Base-by-base conservation (phyloP, 2,113 vertebrate genomes). In the Trematomus loennbergii region DNA sequence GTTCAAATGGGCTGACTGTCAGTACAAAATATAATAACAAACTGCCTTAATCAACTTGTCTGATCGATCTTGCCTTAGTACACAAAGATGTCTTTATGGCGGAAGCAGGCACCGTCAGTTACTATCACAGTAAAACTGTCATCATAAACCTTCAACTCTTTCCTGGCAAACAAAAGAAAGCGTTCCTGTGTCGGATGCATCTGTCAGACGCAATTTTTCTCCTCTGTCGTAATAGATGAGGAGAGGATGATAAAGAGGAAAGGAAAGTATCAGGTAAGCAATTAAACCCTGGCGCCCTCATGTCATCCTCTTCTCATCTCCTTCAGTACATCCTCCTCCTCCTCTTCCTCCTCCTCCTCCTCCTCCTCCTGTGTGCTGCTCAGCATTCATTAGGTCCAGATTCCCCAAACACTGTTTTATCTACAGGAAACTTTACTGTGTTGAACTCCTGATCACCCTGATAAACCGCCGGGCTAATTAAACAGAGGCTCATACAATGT, bases 401-500 rank as follows among this genome's bases (percentile, higher is more conserved):
- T 75, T 72, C 82, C 85, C 86, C 83, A 89, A 91, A 91, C 82
- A 87, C 82, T 80, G 82, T 88, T 91, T 93, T 93, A 93, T 94
- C 90, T 86, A 82, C 81, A 85, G 81, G 90, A 93, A 94, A 92
- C 90, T 91, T 94, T 90, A 70, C 86, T 72, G 82, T 72, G 79
- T 83, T 93, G 89, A 93, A 93, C 91, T 94, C 86, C 76, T 58
- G 88, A 94, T 95, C 86, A 90, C 91, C 89, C 91, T 86, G 91
- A 94, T 94, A 94, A 93, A 93, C 87, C 36, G 12, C 68, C 57
- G 15, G 91, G 91, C 89, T 94, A 94, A 94, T 95, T 95, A 95
- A 95, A 93, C 90, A 87, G 72, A 81, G 86, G 72, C 80, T 81
- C 84, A 88, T 88, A 84, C 88, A 85, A 85, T 91, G 83, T 87